phyloP scores from a whole-genome alignment of 2,113 vertebrate genomes.

The Vulpes lagopus region DNA sequence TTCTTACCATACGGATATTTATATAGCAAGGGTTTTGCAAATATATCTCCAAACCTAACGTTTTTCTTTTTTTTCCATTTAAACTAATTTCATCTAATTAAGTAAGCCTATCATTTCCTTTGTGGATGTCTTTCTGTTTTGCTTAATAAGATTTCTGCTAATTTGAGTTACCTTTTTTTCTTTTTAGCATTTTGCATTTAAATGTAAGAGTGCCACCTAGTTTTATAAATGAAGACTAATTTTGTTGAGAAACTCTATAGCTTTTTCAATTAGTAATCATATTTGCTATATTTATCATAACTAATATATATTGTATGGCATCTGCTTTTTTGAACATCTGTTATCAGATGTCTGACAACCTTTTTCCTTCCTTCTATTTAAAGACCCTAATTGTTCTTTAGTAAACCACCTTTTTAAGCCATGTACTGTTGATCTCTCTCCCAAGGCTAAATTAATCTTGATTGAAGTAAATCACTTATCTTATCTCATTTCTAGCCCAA shows the following conservation, averaged over 20 bases:
- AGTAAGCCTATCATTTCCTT: neutral
- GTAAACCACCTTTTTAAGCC: neutral
- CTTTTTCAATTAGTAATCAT: neutral
- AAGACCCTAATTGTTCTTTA: neutral
- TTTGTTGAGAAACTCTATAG: neutral
- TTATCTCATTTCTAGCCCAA: neutral
- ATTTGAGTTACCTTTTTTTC: neutral
- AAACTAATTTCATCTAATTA: neutral
- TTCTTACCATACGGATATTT: constrained; percentile 3
- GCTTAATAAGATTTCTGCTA: neutral
- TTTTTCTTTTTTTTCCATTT: neutral
- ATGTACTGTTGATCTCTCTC: neutral
- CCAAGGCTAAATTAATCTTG: neutral
- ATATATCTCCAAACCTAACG: neutral
- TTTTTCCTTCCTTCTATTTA: neutral
- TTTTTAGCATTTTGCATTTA: neutral
- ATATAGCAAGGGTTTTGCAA: neutral
- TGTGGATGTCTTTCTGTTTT: neutral
- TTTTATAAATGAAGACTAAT: neutral
- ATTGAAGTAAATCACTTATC: neutral
- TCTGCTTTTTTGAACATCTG: neutral
- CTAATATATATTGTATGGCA: neutral
- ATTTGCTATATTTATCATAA: neutral
- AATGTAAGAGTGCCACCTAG: neutral
- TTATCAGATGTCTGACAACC: neutral